Conservation (phyloP, 2,888 invertebrate species). For the Nephrocerus scutellatus region DNA sequence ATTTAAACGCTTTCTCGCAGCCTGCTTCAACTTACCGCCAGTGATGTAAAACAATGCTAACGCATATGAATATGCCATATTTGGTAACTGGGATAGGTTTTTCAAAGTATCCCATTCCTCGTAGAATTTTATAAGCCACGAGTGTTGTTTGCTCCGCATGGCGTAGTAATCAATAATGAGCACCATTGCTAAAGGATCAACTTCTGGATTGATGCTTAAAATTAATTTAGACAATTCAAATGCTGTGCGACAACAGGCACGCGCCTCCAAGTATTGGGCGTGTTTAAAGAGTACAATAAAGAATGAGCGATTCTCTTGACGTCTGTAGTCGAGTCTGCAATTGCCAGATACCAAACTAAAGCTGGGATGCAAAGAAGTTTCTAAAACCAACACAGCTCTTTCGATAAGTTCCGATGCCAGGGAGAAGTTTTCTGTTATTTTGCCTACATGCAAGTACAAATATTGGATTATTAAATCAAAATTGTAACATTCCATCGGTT, state of each 20-base stretch:
- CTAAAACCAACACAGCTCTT: slow-evolving; percentile 67
- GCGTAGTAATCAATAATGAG: slow-evolving; percentile 79
- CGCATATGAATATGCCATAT: slow-evolving; percentile 76
- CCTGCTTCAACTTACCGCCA: slow-evolving; percentile 34
- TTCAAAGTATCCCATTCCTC: slow-evolving; percentile 56
- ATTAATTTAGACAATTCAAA: slow-evolving; percentile 78
- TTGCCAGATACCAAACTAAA: slow-evolving; percentile 70
- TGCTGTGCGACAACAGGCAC: slow-evolving; percentile 80
- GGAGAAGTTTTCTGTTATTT: slow-evolving; percentile 68
- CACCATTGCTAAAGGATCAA: slow-evolving; percentile 69
- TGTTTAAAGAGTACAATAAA: slow-evolving; percentile 78
- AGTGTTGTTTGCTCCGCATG: slow-evolving; percentile 63
- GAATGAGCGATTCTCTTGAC: slow-evolving; percentile 75
- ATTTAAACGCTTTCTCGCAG: background rate
- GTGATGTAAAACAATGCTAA: slow-evolving; percentile 61
- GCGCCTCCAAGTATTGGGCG: slow-evolving; percentile 65
- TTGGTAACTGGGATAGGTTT: slow-evolving; percentile 76
- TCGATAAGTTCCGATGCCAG: slow-evolving; percentile 75
- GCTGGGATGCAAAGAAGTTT: slow-evolving; percentile 70
- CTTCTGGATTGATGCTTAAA: slow-evolving; percentile 66
- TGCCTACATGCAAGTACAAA: slow-evolving; percentile 26
- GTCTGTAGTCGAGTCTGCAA: slow-evolving; percentile 68
- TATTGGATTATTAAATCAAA: background rate
- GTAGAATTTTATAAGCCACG: slow-evolving; percentile 59
- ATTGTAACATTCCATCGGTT: background rate